Conservation (phyloP, 2,888 invertebrate species). For the Caenorhabditis virilis region DNA sequence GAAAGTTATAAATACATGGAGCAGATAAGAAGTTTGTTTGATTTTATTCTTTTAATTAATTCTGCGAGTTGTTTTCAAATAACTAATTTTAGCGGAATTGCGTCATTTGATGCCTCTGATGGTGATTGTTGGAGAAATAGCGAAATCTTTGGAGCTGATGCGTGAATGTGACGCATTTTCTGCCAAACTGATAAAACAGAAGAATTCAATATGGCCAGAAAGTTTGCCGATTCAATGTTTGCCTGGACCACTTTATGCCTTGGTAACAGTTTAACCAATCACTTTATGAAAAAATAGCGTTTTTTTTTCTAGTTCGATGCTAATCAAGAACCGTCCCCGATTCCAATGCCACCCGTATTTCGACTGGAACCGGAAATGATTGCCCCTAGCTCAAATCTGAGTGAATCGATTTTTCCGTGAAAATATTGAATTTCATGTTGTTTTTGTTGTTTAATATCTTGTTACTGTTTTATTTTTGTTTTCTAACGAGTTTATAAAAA, state of each 20-base stretch:
- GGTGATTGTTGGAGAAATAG: constrained; percentile 38
- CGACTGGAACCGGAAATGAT: constrained; percentile 24
- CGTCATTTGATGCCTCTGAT: constrained; percentile 45
- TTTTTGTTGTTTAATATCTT: too few species aligned
- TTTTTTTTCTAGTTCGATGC: constrained; percentile 18
- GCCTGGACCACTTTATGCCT: constrained; percentile 56
- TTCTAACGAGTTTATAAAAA: too few species aligned
- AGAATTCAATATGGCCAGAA: constrained; percentile 51
- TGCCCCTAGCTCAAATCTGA: constrained; percentile 6
- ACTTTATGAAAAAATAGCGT: too few species aligned
- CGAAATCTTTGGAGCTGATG: constrained; percentile 35
- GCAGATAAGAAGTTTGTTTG: constrained; percentile 14
- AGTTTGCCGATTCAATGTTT: constrained; percentile 49
- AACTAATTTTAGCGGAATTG: constrained; percentile 41
- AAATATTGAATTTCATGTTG: too few species aligned
- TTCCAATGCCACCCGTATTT: constrained; percentile 31
- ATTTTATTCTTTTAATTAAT: too few species aligned
- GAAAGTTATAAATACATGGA: constrained; percentile 41
- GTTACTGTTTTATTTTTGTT: too few species aligned
- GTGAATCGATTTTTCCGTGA: constrained; percentile 13
- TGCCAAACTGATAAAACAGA: constrained; percentile 14
- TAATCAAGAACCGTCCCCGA: constrained; percentile 16
- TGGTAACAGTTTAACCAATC: constrained; percentile 44
- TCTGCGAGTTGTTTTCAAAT: background rate
- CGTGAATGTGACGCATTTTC: constrained; percentile 18